Conservation (phyloP, 1,140 invertebrate genomes). For the Nilaparvata lugens region DNA sequence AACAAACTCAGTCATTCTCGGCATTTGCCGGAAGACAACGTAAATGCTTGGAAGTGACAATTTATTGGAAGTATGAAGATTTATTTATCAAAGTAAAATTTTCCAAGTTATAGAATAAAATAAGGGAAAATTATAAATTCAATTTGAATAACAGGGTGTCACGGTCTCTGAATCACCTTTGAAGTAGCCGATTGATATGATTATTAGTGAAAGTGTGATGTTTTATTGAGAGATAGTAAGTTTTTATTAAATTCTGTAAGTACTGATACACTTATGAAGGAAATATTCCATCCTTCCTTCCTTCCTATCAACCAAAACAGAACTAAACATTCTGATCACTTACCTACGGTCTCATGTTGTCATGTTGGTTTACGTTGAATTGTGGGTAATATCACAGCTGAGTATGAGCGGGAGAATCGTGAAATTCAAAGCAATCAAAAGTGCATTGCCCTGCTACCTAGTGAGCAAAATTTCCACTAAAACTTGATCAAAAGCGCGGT, state of each 20-base stretch:
- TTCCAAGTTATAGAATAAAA: not conserved
- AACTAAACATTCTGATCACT: constrained; percentile 27
- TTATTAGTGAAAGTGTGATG: not conserved
- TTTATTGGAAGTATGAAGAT: no score
- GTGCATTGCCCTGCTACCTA: not conserved
- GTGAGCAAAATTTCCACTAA: not conserved
- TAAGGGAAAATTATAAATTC: not conserved
- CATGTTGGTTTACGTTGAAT: constrained; percentile 27
- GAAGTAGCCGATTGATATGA: not conserved
- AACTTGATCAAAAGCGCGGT: no score
- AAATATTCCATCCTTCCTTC: constrained; percentile 17
- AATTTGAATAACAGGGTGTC: not conserved
- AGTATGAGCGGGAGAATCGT: constrained; percentile 10
- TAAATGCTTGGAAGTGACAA: no score
- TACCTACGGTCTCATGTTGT: constrained; percentile 29
- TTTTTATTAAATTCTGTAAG: not conserved
- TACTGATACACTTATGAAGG: not conserved
- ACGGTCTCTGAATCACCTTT: constrained; percentile 1
- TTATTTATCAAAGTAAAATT: no score
- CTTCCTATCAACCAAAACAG: constrained; percentile 22
- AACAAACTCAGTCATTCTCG: no score
- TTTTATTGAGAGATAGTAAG: not conserved
- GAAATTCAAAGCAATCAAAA: not conserved
- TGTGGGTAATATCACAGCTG: constrained; percentile 21
- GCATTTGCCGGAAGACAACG: no score